Evolutionary conservation across 2,797 vertebrate genomes (phyloP).

Genomic region (Remorina albescens): DNA sequence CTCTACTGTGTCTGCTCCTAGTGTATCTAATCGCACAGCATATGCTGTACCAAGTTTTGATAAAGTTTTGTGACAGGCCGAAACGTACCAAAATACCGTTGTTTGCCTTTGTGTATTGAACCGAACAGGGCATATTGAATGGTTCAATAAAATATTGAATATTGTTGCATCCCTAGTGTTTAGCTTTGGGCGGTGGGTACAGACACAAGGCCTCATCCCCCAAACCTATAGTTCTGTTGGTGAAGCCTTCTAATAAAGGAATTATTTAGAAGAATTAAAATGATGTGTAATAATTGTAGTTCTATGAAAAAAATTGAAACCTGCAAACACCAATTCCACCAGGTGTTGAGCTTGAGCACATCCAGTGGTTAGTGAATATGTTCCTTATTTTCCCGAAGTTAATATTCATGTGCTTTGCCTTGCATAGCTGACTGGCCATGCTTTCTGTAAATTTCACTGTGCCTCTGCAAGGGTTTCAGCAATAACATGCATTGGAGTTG

Average conservation of each 20-base stretch:
- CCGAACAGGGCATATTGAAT: no score
- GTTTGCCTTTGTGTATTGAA: no score
- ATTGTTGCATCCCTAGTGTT: no score
- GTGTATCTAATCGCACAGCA: no score
- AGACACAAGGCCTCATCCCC: background rate
- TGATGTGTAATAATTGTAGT: background rate
- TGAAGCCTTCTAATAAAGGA: background rate
- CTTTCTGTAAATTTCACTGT: background rate
- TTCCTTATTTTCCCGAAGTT: background rate
- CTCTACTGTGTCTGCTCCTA: no score
- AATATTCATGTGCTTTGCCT: conserved; percentile 6
- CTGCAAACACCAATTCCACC: background rate
- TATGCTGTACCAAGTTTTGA: no score
- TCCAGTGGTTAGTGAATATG: background rate
- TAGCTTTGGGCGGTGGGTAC: no score
- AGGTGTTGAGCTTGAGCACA: background rate
- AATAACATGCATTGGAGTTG: conserved; percentile 9
- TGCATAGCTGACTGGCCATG: background rate
- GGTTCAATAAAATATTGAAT: no score
- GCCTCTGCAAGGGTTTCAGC: background rate
- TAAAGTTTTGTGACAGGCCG: no score
- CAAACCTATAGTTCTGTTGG: background rate
- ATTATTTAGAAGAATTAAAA: no score
- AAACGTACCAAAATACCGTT: no score
- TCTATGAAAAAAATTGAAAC: background rate